These are phyloP conservation scores for Schizotus pectinicornis DNA, from an alignment of 2,888 invertebrate species.

Conservation along the genomic window DNA sequence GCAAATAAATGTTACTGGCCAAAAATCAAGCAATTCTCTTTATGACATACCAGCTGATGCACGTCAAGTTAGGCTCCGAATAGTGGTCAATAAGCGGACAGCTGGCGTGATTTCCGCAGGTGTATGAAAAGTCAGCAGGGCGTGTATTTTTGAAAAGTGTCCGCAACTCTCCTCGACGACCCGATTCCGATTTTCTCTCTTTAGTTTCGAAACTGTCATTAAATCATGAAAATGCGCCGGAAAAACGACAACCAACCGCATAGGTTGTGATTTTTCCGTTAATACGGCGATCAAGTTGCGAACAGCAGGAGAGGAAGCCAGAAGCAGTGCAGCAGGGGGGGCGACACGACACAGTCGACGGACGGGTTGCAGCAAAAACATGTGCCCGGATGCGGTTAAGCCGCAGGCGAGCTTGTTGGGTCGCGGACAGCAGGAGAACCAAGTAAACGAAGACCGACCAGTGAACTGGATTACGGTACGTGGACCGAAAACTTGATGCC, in stretches of 20 bases:
- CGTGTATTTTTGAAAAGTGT: too few relatives aligned
- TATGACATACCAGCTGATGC: too few relatives aligned
- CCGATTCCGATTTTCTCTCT: too few relatives aligned
- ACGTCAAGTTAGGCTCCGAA: too few relatives aligned
- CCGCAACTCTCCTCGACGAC: too few relatives aligned
- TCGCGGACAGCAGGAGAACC: slow-evolving; percentile 19
- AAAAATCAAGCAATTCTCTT: too few relatives aligned
- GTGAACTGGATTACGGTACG: slow-evolving; percentile 27
- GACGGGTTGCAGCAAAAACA: slow-evolving; percentile 46
- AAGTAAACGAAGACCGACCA: slow-evolving; percentile 24
- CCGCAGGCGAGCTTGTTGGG: slow-evolving; percentile 41
- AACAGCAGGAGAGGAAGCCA: slow-evolving; percentile 11
- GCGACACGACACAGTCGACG: slow-evolving; percentile 26
- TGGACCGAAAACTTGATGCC: slow-evolving; percentile 20
- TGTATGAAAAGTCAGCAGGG: background rate
- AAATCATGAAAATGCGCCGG: too few relatives aligned
- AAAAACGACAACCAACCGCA: too few relatives aligned
- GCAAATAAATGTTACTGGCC: too few relatives aligned
- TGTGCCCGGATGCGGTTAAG: slow-evolving; percentile 52
- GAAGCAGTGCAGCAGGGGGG: slow-evolving; percentile 23
- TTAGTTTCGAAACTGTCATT: too few relatives aligned
- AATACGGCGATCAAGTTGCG: slow-evolving; percentile 15
- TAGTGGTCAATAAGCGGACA: too few relatives aligned
- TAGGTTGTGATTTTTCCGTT: background rate
- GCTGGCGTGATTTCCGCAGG: background rate